Percentiles rank a stretch among this genome's conserved stretches.
Conservation (phyloP, 1,140 invertebrate species). For the Drosophila tristis region DNA sequence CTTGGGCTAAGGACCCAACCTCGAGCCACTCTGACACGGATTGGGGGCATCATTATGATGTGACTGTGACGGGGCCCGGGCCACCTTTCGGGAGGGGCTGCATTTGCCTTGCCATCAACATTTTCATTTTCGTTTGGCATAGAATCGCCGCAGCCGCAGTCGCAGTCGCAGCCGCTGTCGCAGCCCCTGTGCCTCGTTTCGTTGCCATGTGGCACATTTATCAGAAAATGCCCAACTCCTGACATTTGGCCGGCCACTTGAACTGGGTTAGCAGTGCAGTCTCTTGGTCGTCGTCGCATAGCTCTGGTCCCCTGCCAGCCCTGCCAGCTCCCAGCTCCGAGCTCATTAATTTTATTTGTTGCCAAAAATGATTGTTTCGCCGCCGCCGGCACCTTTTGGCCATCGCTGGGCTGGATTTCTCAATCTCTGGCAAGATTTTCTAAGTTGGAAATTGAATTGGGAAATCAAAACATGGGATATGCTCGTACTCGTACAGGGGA, state of each 20-base stretch:
- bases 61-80: constrained; percentile 60
- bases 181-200: not conserved
- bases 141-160: constrained; percentile 26
- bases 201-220: constrained; percentile 74
- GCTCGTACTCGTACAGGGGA: not conserved
- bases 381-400: constrained; percentile 36
- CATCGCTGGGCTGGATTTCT: constrained; percentile 56
- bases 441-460: constrained; percentile 35
- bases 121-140: constrained; percentile 73
- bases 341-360: constrained; percentile 75
- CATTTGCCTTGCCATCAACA: constrained; percentile 41
- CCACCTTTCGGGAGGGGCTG: constrained; percentile 75
- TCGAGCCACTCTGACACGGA: constrained; percentile 54
- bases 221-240: constrained; percentile 71
- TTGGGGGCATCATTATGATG: constrained; percentile 81
- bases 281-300: not conserved
- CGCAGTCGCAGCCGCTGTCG: not conserved
- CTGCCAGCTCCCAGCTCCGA: constrained; percentile 15
- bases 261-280: constrained; percentile 68
- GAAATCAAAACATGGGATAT: constrained; percentile 31
- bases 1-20: constrained; percentile 57
- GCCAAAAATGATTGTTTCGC: constrained; percentile 39
- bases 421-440: constrained; percentile 61
- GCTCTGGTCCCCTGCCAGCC: constrained; percentile 24
- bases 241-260: constrained; percentile 76